Base-by-base conservation (phyloP, 2,797 vertebrate species). In the Enteromius treurensis region DNA sequence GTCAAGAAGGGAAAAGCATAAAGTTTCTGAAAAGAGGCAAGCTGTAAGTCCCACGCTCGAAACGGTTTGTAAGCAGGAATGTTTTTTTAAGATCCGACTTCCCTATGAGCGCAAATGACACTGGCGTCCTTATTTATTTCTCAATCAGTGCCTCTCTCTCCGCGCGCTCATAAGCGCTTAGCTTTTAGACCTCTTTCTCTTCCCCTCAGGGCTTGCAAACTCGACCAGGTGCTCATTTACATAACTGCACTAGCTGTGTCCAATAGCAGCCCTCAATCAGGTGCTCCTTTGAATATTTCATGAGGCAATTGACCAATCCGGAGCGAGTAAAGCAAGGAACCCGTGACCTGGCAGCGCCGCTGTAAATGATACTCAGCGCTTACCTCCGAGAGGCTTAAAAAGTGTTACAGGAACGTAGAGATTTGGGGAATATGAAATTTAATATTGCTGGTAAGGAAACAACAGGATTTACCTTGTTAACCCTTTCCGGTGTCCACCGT, bases 201-300 rank as follows among this genome's bases (percentile, higher is more conserved):
- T 85, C 69, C 83, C 37, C 73, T 87, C 84, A 83, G 89, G 78
- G 78, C 89, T 89, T 85, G 90, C 92, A 87, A 91, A 91, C 92
- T 84, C 93, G 90, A 92, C 95, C 94, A 95, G 94, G 93, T 95
- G 94, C 94, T 95, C 94, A 95, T 95, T 95, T 95, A 90, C 95
- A 95, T 95, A 93, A 90, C 94, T 91, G 92, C 91, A 94, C 92
- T 85, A 90, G 90, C 89, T 90, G 86, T 3, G 87, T 77, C 95
- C 95, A 95, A 95, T 95, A 91, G 89, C 83, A 74, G 82, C 68
- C 0, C 74, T 0, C 85, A 88, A 91, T 90, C 92, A 93, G 91
- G 93, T 93, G 92, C 81, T 85, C 89, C 77, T 91, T 92, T 90
- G 74, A 90, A 93, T 94, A 93, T 92, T 87, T 84, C 78, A 88